These are phyloP conservation scores for Scalopus aquaticus DNA, from an alignment of 2,113 vertebrate genomes.

Conservation along the genomic window DNA sequence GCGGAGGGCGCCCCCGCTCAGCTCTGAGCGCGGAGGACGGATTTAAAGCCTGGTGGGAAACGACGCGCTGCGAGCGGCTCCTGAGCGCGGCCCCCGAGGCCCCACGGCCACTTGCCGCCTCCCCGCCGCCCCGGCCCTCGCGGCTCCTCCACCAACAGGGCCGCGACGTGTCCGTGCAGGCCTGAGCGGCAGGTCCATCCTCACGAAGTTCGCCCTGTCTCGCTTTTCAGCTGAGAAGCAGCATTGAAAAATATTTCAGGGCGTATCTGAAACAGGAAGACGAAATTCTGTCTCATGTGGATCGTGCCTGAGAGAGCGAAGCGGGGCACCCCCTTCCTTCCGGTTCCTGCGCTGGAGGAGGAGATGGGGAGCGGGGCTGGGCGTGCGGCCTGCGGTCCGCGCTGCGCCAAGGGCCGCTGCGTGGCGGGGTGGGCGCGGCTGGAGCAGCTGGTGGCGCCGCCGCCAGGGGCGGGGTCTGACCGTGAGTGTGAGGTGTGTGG, in stretches of 20 bases:
- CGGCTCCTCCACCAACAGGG: constrained; percentile 66
- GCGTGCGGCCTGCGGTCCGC: too few species aligned
- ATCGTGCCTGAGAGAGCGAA: not conserved
- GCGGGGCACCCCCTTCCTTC: not conserved
- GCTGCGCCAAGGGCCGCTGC: too few species aligned
- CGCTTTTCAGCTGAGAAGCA: constrained; percentile 74
- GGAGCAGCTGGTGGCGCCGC: too few species aligned
- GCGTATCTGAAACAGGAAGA: constrained; percentile 64
- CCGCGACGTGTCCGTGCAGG: constrained; percentile 70
- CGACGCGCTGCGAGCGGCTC: too few species aligned
- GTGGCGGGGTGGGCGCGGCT: too few species aligned
- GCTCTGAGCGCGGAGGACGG: too few species aligned
- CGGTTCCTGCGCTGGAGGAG: not conserved
- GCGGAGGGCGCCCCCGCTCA: too few species aligned
- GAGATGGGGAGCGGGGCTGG: too few species aligned
- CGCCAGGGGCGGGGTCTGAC: too few species aligned
- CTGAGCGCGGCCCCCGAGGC: too few species aligned
- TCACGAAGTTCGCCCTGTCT: constrained; percentile 64
- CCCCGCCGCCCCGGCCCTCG: constrained; percentile 33
- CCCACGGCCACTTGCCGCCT: too few species aligned
- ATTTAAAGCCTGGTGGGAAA: too few species aligned
- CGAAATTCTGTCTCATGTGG: constrained; percentile 63
- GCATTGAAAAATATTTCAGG: constrained; percentile 67
- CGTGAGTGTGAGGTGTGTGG: not conserved
- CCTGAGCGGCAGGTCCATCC: constrained; percentile 65